Percentiles rank a stretch among this genome's conserved stretches.
Conservation (phyloP, 2,888 invertebrate genomes). For the Eupithecia vulgata region DNA sequence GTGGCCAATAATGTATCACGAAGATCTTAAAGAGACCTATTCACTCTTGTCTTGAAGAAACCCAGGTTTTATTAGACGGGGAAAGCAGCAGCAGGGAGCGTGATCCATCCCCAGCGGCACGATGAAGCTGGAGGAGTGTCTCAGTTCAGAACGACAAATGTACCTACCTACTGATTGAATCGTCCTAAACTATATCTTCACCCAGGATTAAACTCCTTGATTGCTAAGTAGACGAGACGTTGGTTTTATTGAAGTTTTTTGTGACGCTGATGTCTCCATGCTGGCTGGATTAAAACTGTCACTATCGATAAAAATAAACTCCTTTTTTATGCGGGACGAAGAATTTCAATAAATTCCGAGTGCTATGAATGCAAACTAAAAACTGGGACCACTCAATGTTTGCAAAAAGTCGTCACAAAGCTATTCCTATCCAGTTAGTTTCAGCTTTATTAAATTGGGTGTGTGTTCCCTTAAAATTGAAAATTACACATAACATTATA, state of each 20-base stretch:
- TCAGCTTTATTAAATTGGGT: not conserved
- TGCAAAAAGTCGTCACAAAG: not conserved
- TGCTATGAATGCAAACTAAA: not conserved
- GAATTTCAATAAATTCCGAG: not conserved
- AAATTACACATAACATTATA: not conserved
- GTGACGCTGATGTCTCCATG: conserved; percentile 51
- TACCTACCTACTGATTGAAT: not conserved
- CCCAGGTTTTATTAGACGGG: no score
- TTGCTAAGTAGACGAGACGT: conserved; percentile 29
- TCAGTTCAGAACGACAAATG: not conserved
- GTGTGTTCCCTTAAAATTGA: not conserved
- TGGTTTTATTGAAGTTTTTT: conserved; percentile 72
- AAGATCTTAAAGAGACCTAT: no score
- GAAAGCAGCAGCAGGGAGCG: no score
- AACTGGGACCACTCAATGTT: not conserved
- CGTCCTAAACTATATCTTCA: not conserved
- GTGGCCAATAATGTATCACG: no score
- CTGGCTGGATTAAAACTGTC: conserved; percentile 50
- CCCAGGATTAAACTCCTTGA: not conserved
- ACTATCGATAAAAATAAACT: conserved; percentile 23
- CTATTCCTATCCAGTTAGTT: not conserved
- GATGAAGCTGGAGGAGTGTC: no score
- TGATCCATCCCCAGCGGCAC: no score
- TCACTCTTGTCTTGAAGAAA: no score
- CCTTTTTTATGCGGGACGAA: not conserved